These are phyloP conservation scores for Muraenolepis orangiensis DNA, from an alignment of 2,797 vertebrate genomes.

Conservation along the genomic window DNA sequence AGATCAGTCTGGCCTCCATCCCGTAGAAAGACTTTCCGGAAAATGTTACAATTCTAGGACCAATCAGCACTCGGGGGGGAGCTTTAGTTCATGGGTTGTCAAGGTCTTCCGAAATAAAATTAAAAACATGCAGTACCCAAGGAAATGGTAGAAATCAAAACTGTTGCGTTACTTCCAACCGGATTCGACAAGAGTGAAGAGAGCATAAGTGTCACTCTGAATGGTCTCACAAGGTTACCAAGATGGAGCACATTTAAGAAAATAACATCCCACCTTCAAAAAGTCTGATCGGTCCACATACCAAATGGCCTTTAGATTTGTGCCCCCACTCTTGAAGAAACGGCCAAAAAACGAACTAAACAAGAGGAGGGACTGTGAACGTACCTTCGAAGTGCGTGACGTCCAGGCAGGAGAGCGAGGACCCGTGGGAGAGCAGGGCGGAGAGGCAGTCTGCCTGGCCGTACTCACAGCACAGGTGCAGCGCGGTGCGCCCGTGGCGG, in stretches of 20 bases:
- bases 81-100: too few species aligned
- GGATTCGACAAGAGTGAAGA: too few species aligned
- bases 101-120: too few species aligned
- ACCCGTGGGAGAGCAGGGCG: constrained; percentile 63
- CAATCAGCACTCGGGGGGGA: too few species aligned
- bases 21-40: too few species aligned
- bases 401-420: constrained; percentile 68
- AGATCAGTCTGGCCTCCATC: too few species aligned
- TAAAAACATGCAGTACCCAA: too few species aligned
- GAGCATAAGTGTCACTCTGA: too few species aligned
- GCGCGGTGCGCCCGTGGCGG: constrained; percentile 82
- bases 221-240: too few species aligned
- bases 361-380: constrained; percentile 12
- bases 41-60: too few species aligned
- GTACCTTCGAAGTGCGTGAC: constrained; percentile 84
- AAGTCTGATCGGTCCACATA: not conserved
- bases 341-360: not conserved
- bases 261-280: not conserved
- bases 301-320: not conserved
- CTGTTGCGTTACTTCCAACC: too few species aligned
- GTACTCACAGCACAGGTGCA: constrained; percentile 86
- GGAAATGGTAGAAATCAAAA: too few species aligned
- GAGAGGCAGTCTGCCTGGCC: constrained; percentile 70
- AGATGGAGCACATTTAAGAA: not conserved
- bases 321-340: not conserved